Evolutionary conservation across 2,888 invertebrate species (phyloP), one percentile per base, ranked within the genome.

Genomic region (Diachrysia chrysitis): DNA sequence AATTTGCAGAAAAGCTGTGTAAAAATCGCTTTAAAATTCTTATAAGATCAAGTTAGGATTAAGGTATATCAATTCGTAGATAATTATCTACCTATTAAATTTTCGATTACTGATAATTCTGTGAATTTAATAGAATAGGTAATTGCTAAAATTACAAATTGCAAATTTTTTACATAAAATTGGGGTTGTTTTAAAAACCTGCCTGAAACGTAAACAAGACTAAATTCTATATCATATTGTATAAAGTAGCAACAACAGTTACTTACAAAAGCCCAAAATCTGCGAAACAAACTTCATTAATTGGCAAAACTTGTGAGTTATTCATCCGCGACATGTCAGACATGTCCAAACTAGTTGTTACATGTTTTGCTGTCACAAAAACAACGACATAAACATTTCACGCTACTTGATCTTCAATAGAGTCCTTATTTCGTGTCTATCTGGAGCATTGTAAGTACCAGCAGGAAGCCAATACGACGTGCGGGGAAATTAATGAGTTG

Each of bases 401-500:
- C 64, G 64, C 64, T 58, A 51, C 57, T 42, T 61, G 60, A 23
- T 46, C 54, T 48, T 68, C 63, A 66, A 71, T 61, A 60, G 71
- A 37, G 58, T 51, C 55, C 48, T 59, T 16, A 54, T 64, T 54
- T 32, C 58, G 21, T 63, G 51, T 62, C 55, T 53, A 63, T 57
- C 60, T 69, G 56, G 51, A 69, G 63, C 76, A 54, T 66, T 75
- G 66, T 57, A 67, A 58, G 67, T 62, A 68, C 61, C 69, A 68
- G 72, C 79, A 72, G 79, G 76, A 75, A 82, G 66, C 37, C 63
- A 71, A 73, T 76, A 55, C 54, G 64, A 56, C 57, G 55, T 67
- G 65, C 66, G 69, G 63, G 59, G 57, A 69, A 74, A 54, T 73
- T 71, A 81, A 81, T 83, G 78, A 81, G 56, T 81, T 81, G 78